Evolutionary conservation across 2,113 vertebrate genomes (phyloP), one percentile per base, ranked within the genome.

Genomic region (Campylomormyrus numenius): DNA sequence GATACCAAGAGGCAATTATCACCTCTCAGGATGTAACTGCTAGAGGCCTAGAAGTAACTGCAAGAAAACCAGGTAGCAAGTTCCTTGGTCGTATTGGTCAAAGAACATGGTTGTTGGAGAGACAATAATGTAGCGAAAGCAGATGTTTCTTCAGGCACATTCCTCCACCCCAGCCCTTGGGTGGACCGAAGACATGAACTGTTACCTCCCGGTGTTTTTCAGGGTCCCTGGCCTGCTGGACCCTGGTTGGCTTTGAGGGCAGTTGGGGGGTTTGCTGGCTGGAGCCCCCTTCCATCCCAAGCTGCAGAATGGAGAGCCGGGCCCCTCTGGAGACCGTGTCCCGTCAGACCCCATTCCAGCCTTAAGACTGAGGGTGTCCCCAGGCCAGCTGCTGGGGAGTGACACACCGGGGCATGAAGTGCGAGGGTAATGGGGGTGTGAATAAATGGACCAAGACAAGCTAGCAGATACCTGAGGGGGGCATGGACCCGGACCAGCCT

Each of bases 401-500:
- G 95, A 95, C 95, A 95, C 92, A 93, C 94, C 95, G 95, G 95
- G 95, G 94, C 95, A 97, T 96, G 96, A 97, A 96, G 96, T 96
- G 94, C 94, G 96, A 94, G 74, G 35, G 13, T 4, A 19, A 39
- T 95, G 93, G 93, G 96, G 95, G 96, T 97, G 97, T 95, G 97
- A 98, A 96, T 92, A 94, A 96, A 95, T 95, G 95, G 95, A 93
- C 95, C 94, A 95, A 95, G 95, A 96, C 95, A 96, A 96, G 96
- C 97, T 97, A 97, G 96, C 96, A 96, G 95, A 97, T 97, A 97
- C 96, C 96, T 96, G 94, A 42, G 93, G 93, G 62, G 95, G 90
- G 91, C 91, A 94, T 96, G 96, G 96, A 97, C 93, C 94, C 91
- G 88, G 96, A 95, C 98, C 93, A n/a, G 8, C 56, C 5, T 97